Conservation (phyloP, 1,140 invertebrate species). For the Conus betulinus region DNA sequence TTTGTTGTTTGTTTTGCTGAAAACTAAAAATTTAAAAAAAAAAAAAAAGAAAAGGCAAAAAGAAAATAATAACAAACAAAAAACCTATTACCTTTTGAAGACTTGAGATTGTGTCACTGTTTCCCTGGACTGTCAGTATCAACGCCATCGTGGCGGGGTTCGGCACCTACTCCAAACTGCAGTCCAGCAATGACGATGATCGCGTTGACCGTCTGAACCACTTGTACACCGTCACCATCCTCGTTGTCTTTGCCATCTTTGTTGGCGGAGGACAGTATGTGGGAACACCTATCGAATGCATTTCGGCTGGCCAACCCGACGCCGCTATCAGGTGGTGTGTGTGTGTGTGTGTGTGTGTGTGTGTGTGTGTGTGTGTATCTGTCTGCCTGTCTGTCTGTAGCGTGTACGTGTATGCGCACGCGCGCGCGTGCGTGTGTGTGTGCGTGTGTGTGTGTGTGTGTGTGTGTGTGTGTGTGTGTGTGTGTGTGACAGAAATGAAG, state of each 20-base stretch:
- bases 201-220: slow-evolving; percentile 58
- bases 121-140: slow-evolving; percentile 35
- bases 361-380: not conserved
- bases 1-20: no score
- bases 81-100: no score
- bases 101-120: not conserved
- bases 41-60: not conserved
- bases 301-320: slow-evolving; percentile 52
- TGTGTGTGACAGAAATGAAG: no score
- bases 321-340: slow-evolving; percentile 6
- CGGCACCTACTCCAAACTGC: slow-evolving; percentile 50
- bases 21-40: no score
- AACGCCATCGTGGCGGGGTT: slow-evolving; percentile 48
- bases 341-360: not conserved
- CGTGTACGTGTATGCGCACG: not conserved
- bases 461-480: no score
- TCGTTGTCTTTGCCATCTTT: slow-evolving; percentile 57
- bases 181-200: slow-evolving; percentile 66
- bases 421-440: not conserved
- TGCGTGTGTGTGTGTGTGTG: no score
- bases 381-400: not conserved
- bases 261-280: slow-evolving; percentile 84
- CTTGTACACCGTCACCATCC: slow-evolving; percentile 60
- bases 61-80: not conserved
- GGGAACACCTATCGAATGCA: slow-evolving; percentile 78